A percentile compares a stretch with the other conserved stretches of the same genome.
These are phyloP conservation scores for Galagoides demidoff DNA, from an alignment of 2,797 vertebrate genomes.

Conservation along the genomic window DNA sequence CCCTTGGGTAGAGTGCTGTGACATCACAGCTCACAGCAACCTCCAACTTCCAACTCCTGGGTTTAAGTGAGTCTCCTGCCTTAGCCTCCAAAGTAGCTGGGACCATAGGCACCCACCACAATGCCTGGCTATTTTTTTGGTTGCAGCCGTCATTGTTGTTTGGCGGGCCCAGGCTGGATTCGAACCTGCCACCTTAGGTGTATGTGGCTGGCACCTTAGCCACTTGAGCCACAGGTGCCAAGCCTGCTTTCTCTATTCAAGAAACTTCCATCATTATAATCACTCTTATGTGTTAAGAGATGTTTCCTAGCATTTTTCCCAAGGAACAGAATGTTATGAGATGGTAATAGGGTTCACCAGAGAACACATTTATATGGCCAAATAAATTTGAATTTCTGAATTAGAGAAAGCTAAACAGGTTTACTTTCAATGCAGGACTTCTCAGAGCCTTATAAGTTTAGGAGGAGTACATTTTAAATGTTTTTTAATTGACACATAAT, in stretches of 20 bases:
- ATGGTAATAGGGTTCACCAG: conserved; percentile 25
- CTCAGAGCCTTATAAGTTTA: background rate
- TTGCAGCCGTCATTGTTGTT: too few species aligned
- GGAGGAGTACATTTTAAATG: background rate
- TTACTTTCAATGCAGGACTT: conserved; percentile 42
- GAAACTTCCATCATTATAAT: conserved; percentile 20
- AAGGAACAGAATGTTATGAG: conserved; percentile 31
- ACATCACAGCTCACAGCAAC: too few species aligned
- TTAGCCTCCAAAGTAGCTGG: too few species aligned
- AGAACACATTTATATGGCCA: conserved; percentile 47
- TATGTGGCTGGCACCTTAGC: too few species aligned
- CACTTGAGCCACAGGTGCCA: too few species aligned
- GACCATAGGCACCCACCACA: too few species aligned
- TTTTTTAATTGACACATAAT: background rate
- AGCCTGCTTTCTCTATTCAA: conserved; percentile 4
- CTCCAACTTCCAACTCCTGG: too few species aligned
- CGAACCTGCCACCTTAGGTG: too few species aligned
- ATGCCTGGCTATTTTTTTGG: too few species aligned
- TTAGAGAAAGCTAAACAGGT: conserved; percentile 27
- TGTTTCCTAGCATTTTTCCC: conserved; percentile 46
- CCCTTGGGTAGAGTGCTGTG: too few species aligned
- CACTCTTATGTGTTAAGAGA: conserved; percentile 9
- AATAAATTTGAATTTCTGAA: conserved; percentile 35
- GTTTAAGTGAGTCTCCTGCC: too few species aligned
- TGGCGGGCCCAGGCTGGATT: too few species aligned